Base-by-base conservation (phyloP, 1,140 invertebrate genomes). In the Tetranychus cinnabarinus region DNA sequence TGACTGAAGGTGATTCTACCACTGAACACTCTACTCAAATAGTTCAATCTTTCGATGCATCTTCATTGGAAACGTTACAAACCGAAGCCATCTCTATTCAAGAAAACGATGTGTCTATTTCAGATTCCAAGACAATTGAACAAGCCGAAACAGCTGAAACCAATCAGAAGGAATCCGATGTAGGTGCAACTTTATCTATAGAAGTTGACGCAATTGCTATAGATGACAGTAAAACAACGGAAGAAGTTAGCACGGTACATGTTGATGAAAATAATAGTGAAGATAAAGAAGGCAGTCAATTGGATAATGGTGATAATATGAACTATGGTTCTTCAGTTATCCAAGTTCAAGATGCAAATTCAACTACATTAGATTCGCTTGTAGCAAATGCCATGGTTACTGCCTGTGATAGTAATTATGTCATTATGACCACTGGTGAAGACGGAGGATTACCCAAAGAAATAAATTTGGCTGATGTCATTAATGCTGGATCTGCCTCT, bases 11-110 rank as follows among this genome's bases (percentile, higher is more conserved):
- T 23, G 23, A 23, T 23, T 23, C 23, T 59, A 23, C 58, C 58
- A 42, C 23, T 58, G 10, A 7, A 12, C 8, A 15, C 56, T 33
- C 5, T 10, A 62, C 61, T 15, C 58, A 52, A 46, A 55, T 62
- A 35, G 61, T 62, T 47, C 61, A 62, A 37, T 45, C 61, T 13
- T n/a, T 62, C 15, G 61, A 58, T 37, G 56, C 55, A 35, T 55
- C 61, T 7, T 15, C 15, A 56, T n/a, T 61, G 23, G 7, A 48
- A 35, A 34, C 37, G 23, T 6, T 10, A 33, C 6, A 4, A 33
- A 37, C 31, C 3, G 35, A 33, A 33, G 3, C 35, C 7, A 35
- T 8, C 52, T 13, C 13, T 13, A 54, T 23, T 54, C 10, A n/a
- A n/a, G 10, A 13, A 54, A 54, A 54, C 31, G 8, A 8, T 15